phyloP scores from a whole-genome alignment of 2,113 vertebrate genomes.

The Colaptes auratus region DNA sequence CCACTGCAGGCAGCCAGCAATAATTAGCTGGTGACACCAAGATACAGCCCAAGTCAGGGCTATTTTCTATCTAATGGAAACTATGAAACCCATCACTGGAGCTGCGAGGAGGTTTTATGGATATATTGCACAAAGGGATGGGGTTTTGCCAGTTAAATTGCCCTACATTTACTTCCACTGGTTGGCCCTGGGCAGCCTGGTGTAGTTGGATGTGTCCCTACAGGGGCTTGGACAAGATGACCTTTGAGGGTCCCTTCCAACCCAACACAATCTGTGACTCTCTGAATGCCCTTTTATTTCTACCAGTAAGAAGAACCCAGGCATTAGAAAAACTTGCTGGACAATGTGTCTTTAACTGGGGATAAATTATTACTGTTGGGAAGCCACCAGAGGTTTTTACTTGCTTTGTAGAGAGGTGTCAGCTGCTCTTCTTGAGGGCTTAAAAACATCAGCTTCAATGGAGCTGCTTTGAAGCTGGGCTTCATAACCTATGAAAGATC shows the following conservation, averaged over 20 bases:
- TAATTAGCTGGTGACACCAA: neutral
- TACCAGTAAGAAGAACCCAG: neutral
- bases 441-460: slow-evolving; percentile 18
- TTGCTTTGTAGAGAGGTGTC: slow-evolving; percentile 17
- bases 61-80: neutral
- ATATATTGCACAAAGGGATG: neutral
- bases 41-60: neutral
- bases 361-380: slow-evolving; percentile 21
- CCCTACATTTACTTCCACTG: neutral
- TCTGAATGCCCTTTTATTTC: neutral
- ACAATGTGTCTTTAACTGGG: neutral
- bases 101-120: neutral
- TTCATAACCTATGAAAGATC: neutral
- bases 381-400: slow-evolving; percentile 17
- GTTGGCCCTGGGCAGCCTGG: neutral
- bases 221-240: no score
- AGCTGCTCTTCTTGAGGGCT: slow-evolving; percentile 1
- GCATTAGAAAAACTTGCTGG: slow-evolving; percentile 3
- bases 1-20: fast-evolving
- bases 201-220: no score
- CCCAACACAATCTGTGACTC: no score
- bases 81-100: neutral
- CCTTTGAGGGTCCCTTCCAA: no score
- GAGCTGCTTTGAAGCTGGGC: neutral
- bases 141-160: neutral